Conservation (phyloP, 2,888 invertebrate species). For the Epicampocera succincta region DNA sequence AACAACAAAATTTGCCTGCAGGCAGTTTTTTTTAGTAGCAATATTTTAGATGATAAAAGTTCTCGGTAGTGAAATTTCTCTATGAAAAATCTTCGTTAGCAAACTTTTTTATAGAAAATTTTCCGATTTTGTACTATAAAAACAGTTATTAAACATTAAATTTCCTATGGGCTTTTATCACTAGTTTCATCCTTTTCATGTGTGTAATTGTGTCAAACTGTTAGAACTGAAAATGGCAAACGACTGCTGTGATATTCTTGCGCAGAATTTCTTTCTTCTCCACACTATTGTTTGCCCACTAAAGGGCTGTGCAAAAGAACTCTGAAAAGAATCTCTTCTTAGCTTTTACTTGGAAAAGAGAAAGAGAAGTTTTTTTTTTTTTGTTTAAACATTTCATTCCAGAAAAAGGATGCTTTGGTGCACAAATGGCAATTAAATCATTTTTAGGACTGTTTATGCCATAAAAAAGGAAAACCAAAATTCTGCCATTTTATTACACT, state of each 20-base stretch:
- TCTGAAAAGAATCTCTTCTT: constrained; percentile 34
- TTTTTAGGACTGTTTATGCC: constrained; percentile 35
- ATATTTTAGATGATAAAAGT: too few species aligned
- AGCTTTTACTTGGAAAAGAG: constrained; percentile 7
- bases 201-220: neutral
- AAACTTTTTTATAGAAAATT: too few species aligned
- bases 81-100: too few species aligned
- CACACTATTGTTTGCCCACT: neutral
- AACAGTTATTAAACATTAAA: too few species aligned
- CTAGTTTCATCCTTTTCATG: too few species aligned
- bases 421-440: constrained; percentile 48
- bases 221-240: constrained; percentile 52
- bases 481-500: constrained; percentile 35
- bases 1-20: too few species aligned
- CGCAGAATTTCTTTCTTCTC: neutral
- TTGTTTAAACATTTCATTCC: neutral
- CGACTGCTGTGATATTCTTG: constrained; percentile 33
- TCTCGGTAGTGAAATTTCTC: too few species aligned
- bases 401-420: constrained; percentile 28
- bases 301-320: neutral
- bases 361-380: constrained; percentile 22
- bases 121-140: too few species aligned
- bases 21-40: too few species aligned
- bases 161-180: too few species aligned
- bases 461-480: neutral